phyloP scores from a whole-genome alignment of 2,888 invertebrate species.

The Orthosia incerta region DNA sequence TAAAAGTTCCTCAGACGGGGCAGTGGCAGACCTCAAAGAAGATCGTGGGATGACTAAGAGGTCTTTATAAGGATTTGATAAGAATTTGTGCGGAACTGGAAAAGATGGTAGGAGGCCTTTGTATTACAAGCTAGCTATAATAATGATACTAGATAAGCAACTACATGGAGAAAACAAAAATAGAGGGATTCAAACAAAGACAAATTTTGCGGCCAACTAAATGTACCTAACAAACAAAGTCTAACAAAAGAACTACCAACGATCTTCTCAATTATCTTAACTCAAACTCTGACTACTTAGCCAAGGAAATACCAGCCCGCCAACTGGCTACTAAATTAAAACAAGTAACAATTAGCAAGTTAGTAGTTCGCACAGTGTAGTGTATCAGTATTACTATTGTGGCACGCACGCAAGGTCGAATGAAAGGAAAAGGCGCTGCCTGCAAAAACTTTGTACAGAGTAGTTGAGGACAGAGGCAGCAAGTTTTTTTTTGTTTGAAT shows the following conservation, averaged over 20 bases:
- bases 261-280: neutral
- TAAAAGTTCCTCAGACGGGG: neutral
- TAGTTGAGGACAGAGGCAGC: slow-evolving; percentile 66
- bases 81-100: no score
- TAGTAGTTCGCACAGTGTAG: slow-evolving; percentile 54
- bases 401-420: slow-evolving; percentile 81
- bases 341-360: slow-evolving; percentile 60
- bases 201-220: neutral
- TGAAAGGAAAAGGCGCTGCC: slow-evolving; percentile 86
- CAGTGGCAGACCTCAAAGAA: no score
- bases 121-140: no score
- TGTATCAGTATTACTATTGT: slow-evolving; percentile 62
- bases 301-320: slow-evolving; percentile 36
- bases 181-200: neutral
- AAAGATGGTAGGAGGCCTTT: no score
- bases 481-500: neutral
- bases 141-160: no score
- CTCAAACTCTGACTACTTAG: slow-evolving; percentile 12
- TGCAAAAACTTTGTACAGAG: slow-evolving; percentile 77
- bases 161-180: neutral
- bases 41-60: no score
- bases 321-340: slow-evolving; percentile 42
- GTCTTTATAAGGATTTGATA: no score
- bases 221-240: neutral
- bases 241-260: neutral